Conservation (phyloP, 2,113 vertebrate species). For the Pomatostomus ruficeps region DNA sequence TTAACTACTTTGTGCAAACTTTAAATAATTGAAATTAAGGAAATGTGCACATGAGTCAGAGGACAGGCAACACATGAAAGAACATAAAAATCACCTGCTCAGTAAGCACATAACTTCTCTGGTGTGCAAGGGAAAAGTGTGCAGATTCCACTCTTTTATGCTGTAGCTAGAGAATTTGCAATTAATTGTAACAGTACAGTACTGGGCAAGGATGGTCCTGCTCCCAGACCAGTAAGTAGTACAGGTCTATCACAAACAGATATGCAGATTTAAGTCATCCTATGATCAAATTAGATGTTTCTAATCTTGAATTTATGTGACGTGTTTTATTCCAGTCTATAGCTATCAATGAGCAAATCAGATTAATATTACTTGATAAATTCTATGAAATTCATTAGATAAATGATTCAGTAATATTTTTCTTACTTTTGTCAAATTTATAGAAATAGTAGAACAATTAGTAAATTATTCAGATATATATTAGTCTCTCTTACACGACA, state of each 20-base stretch:
- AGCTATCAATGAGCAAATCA: neutral
- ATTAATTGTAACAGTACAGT: neutral
- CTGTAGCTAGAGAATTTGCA: neutral
- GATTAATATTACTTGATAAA: neutral
- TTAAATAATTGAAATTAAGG: neutral
- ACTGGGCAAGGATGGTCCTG: neutral
- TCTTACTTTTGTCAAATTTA: neutral
- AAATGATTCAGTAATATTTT: conserved; percentile 19
- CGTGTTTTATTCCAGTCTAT: neutral
- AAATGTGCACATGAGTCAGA: neutral
- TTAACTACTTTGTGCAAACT: neutral
- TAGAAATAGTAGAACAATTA: neutral
- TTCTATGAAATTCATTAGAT: neutral
- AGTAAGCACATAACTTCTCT: neutral
- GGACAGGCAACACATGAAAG: neutral
- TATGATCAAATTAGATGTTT: neutral
- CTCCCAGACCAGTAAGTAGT: neutral
- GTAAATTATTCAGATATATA: neutral
- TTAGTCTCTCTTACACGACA: neutral
- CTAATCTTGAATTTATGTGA: neutral
- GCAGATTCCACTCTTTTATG: neutral
- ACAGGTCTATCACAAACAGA: neutral
- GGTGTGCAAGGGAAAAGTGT: neutral
- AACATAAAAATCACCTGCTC: neutral
- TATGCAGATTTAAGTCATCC: neutral